Base-by-base conservation (phyloP, 2,888 invertebrate genomes). In the Drosophila borborema region DNA sequence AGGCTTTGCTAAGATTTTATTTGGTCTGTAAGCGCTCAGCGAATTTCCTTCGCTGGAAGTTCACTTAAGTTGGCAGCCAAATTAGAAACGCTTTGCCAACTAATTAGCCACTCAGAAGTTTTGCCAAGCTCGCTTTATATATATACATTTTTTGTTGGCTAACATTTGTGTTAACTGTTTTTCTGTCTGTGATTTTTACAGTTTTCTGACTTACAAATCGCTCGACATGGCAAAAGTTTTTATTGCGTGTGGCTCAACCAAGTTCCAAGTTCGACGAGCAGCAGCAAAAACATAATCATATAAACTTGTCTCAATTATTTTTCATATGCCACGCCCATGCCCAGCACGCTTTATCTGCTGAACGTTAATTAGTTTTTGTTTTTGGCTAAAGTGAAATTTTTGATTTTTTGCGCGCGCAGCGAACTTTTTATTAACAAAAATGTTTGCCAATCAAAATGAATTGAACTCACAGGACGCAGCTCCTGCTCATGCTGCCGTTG, bases 351-450 rank as follows among this genome's bases (percentile, higher is more conserved):
- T 84, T 86, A 88, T 87, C 91, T 91, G 87, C 79, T 90, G 77
- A 79, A 86, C 91, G 91, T 92, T 91, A 91, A 91, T 91, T 92
- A 91, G 91, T 92, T 92, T 92, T 91, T 91, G 91, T 87, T 87
- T 87, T 87, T 68, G 72, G 61, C 45, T 61, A 83, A 90, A 81
- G 83, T 82, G 91, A 91, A 85, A 84, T 87, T 87, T 90, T 90
- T 91, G 91, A 89, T 91, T 90, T 91, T 86, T 79, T 83, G 60
- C 67, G 41, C 55, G 23, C 59, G 49, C 43, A 43, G 38, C 43
- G 65, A 90, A 90, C 76, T 84, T 82, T 81, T 84, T 74, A 79
- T 77, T 49, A 81, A 62, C 72, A 70, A 82, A 81, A 74, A 78
- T 86, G 86, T 81, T 74, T 80, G 87, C 87, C 91, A 90, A 91